Conservation (phyloP, 2,888 invertebrate species). For the Peribatodes rhomboidaria region DNA sequence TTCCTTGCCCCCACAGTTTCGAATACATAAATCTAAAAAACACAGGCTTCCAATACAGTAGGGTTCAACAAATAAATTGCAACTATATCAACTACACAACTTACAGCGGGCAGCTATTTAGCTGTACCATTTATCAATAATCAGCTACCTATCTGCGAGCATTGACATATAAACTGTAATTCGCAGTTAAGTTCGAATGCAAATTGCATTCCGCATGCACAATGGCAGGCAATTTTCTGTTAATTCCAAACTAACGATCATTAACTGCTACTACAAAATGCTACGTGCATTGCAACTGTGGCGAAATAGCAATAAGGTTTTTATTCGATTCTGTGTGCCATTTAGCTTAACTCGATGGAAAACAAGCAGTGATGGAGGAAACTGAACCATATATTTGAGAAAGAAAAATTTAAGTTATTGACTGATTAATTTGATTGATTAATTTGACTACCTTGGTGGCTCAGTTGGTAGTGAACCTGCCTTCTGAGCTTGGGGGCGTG, state of each 20-base stretch:
- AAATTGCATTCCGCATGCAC: conserved; percentile 29
- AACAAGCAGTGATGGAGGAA: too few species aligned
- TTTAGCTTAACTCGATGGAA: too few species aligned
- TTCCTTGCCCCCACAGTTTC: too few species aligned
- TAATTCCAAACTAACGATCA: conserved; percentile 26
- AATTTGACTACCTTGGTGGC: too few species aligned
- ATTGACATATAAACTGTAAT: conserved; percentile 32
- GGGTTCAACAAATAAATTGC: too few species aligned
- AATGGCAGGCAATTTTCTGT: conserved; percentile 27
- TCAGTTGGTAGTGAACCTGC: too few species aligned
- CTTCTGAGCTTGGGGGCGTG: too few species aligned
- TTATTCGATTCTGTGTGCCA: background rate
- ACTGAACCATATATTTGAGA: too few species aligned
- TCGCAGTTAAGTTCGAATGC: conserved; percentile 26
- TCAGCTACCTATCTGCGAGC: conserved; percentile 8
- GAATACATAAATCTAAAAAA: too few species aligned
- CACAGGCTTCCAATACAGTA: too few species aligned
- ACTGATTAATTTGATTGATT: too few species aligned
- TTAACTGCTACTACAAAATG: conserved; percentile 13
- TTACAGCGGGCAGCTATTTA: background rate
- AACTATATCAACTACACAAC: background rate
- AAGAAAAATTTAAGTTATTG: too few species aligned
- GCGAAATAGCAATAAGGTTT: background rate
- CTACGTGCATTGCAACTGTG: background rate
- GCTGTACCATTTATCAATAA: conserved; percentile 9